Evolutionary conservation across 2,113 vertebrate genomes (phyloP), one percentile per base, ranked within the genome.

Genomic region (Deroptyus accipitrinus): DNA sequence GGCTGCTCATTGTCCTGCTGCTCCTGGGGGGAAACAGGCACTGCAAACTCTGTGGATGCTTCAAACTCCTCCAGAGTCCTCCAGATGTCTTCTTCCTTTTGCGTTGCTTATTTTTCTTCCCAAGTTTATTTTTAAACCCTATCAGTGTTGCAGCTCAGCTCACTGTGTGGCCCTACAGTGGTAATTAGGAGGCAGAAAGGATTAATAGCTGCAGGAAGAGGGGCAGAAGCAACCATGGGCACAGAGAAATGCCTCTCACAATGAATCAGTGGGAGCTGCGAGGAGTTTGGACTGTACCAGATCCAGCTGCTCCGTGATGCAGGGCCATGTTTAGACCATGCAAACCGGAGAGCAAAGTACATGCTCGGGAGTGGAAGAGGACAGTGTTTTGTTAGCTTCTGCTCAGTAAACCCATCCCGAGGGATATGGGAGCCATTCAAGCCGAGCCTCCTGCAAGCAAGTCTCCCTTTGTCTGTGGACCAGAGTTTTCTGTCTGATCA

Each of bases 281-380:
- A 83, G 31, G 68, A 59, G 19, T 78, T 69, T 52, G 81, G 37
- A 54, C 28, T 0, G 0, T 52, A 30, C 41, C 55, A 35, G 8
- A 6, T 46, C 42, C 73, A 51, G 68, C 37, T 5, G 3, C 33
- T 6, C 15, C 1, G 1, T 39, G 63, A 17, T 2, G 6, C 4
- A 2, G 44, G 25, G 17, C 42, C 42, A 35, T 1, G 0, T 68
- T 54, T 16, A 16, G 17, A 15, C 0, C 0, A n/a, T 6, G 15
- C 20, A 28, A 41, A 11, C 13, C 6, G 39, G 39, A 63, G 25
- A n/a, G 28, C 54, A 55, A 24, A 48, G 67, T 17, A 44, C 24
- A 3, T 0, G 1, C 52, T 1, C 3, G 6, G 25, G 11, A 63
- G 31, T 4, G 9, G 30, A 18, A 83, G 52, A 37, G 5, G 8